Evolutionary conservation across 92 coral and sea anemone species (phyloP), one percentile per base, ranked within the genome.

Genomic region (Epizoanthus scotinus): DNA sequence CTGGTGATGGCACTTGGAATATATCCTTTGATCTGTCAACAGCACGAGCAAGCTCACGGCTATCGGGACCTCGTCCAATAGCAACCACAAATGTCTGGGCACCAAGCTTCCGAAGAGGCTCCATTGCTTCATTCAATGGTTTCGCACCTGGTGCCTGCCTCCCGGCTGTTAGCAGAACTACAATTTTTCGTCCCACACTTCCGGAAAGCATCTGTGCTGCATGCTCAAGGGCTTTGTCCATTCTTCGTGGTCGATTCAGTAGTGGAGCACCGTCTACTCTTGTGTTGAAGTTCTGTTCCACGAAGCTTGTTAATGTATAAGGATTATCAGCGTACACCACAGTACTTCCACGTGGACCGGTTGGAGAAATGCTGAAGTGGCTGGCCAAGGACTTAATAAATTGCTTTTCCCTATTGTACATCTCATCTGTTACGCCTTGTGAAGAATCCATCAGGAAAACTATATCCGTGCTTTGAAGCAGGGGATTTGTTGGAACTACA

Each of bases 371-470:
- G 62, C 44, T 68, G 79, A 67, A 78, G 7, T 82, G 62, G 47
- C 72, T 73, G 53, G 73, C 88, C 26, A 84, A 42, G 24, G 79
- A 56, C 7, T 84, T 84, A 26, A 70, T 77, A 36, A 84, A 84
- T 27, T 78, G 71, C 59, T 84, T 78, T 28, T 77, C 79, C 24
- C 68, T 82, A 24, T 58, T 69, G 49, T 77, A 84, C 6, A 77
- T 62, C 2, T 59, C 68, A 7, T 15, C 49, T 50, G 63, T 84
- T 28, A 69, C 84, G 8, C 88, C 81, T 55, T 75, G 83, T 19
- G 88, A 84, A 8, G 83, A 82, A 69, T 84, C 88, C 84, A 84
- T 36, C 22, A 84, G 71, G 47, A 84, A 82, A 18, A 84, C 38
- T 2, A 84, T 60, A 38, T 84, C 88, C 6, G 75, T 70, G n/a